A percentile compares a stretch with the other conserved stretches of the same genome.
phyloP scores from a whole-genome alignment of 2,797 vertebrate species.

The Sebastes matsubarae region DNA sequence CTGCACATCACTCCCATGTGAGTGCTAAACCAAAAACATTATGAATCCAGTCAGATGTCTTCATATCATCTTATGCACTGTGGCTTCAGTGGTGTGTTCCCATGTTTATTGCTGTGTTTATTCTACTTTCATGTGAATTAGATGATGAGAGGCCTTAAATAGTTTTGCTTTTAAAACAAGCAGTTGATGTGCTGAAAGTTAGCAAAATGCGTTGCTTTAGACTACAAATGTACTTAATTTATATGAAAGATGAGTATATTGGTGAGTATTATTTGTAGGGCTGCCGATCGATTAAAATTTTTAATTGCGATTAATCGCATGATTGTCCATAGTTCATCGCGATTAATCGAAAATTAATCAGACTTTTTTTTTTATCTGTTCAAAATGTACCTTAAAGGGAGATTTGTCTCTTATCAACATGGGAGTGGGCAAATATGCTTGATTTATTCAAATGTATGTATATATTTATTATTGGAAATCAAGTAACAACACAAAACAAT shows the following conservation, averaged over 20 bases:
- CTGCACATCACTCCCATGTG: background rate
- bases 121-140: background rate
- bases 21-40: background rate
- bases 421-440: too few relatives aligned
- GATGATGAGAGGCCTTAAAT: background rate
- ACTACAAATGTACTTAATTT: background rate
- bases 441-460: too few relatives aligned
- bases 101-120: background rate
- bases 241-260: background rate
- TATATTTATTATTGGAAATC: too few relatives aligned
- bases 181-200: background rate
- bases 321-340: too few relatives aligned
- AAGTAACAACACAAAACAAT: too few relatives aligned
- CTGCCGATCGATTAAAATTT: too few relatives aligned
- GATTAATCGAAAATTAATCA: too few relatives aligned
- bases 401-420: too few relatives aligned
- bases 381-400: too few relatives aligned
- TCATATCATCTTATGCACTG: background rate
- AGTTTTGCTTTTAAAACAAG: background rate
- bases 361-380: too few relatives aligned
- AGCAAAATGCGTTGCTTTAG: background rate
- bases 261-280: too few relatives aligned
- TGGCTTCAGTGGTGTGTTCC: background rate
- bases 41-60: background rate
- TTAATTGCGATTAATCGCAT: too few relatives aligned